Percentiles rank a stretch among this genome's conserved stretches.
These are phyloP conservation scores for Lutjanus campechanus DNA, from an alignment of 2,797 vertebrate genomes.

Conservation along the genomic window DNA sequence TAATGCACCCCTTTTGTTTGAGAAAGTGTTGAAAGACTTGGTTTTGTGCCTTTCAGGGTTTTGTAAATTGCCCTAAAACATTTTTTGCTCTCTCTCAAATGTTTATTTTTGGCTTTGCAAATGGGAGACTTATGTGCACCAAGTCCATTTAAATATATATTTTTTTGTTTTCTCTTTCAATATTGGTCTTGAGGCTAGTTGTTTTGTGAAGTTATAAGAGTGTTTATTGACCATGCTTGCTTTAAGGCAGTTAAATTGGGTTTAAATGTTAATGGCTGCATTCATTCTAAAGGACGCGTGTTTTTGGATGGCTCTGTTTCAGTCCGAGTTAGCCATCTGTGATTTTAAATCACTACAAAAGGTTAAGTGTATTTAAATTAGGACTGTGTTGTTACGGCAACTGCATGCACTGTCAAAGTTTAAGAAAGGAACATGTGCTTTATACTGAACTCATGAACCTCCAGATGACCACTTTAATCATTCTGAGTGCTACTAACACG, in stretches of 20 bases:
- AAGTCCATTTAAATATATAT: conserved; percentile 13
- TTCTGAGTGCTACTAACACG: conserved; percentile 18
- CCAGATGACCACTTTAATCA: conserved; percentile 20
- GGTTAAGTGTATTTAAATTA: conserved; percentile 38
- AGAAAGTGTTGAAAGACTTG: conserved; percentile 3
- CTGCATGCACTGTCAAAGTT: conserved; percentile 53
- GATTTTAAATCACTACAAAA: conserved; percentile 39
- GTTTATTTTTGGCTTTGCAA: conserved; percentile 14
- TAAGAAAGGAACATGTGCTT: conserved; percentile 34
- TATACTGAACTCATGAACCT: conserved; percentile 18
- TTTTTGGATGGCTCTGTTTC: conserved; percentile 20
- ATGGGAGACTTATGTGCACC: conserved; percentile 9
- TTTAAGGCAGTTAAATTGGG: conserved; percentile 28
- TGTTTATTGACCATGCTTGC: conserved; percentile 4
- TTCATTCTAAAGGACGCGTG: conserved; percentile 23
- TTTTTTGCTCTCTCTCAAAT: not conserved
- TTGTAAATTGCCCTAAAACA: conserved; percentile 18
- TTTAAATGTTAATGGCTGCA: conserved; percentile 36
- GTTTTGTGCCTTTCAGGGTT: conserved; percentile 15
- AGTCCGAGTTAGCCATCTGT: conserved; percentile 42
- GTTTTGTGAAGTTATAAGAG: not conserved
- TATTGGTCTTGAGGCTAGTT: conserved; percentile 2
- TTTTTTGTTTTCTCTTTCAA: conserved; percentile 12
- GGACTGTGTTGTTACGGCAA: conserved; percentile 52
- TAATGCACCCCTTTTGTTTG: not conserved